Base-by-base conservation (phyloP, 2,888 invertebrate genomes). In the Ochropacha duplaris region DNA sequence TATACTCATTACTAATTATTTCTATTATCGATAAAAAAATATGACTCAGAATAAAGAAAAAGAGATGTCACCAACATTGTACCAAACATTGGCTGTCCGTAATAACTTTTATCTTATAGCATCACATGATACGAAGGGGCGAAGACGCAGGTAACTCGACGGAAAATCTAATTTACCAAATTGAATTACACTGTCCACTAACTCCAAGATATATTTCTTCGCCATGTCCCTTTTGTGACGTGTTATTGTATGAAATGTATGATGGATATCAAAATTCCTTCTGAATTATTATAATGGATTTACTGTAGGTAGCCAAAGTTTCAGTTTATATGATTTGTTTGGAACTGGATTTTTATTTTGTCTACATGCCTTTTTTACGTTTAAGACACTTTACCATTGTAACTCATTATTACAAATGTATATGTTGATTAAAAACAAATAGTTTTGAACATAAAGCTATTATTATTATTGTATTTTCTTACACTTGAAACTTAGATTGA, bases 161-260 rank as follows among this genome's bases (percentile, higher is more conserved):
- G 83, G 86, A 85, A 89, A 90, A 92, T 91, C 88, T 90, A 88
- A 92, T 92, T 90, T 88, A 65, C 62, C 71, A 92, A 92, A 92
- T 92, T 91, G 92, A 90, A 91, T 92, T 86, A 88, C 86, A 83
- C 75, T 81, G 88, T 87, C 87, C 88, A 81, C 82, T 81, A 79
- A 79, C 75, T 81, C 69, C 60, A 69, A 72, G 84, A 86, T 83
- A 82, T 81, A 74, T 77, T 71, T 79, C 78, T 72, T 65, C 64
- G 61, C 56, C 31, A 66, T 65, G 60, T 66, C 77, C 66, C 74
- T 69, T 74, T 67, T 65, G 60, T 66, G 76, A 67, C 74, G 71
- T 74, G 79, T 78, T 78, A 78, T 79, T 80, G 78, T 80, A 74
- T 69, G 70, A 59, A 61, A 62, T 62, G 69, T 71, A 75, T 69